phyloP scores from a whole-genome alignment of 2,113 vertebrate genomes.

The Thamnophis sirtalis region DNA sequence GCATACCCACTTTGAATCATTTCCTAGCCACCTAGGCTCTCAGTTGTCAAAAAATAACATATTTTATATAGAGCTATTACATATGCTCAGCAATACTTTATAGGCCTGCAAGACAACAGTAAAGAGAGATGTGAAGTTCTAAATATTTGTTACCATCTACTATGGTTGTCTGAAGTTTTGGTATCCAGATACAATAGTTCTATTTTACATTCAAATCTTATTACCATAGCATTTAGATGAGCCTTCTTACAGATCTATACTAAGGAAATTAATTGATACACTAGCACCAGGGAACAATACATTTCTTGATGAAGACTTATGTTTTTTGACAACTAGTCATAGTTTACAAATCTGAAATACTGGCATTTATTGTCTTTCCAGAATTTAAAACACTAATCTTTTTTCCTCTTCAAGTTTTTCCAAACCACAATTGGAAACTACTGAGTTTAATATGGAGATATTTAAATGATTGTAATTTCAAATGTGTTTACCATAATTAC shows the following conservation, averaged over 20 bases:
- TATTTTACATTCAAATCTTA: not conserved
- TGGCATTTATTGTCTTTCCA: slow-evolving; percentile 13
- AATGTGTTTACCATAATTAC: not conserved
- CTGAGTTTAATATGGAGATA: not conserved
- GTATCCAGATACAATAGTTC: not conserved
- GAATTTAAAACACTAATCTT: slow-evolving; percentile 10
- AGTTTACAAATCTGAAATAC: not conserved
- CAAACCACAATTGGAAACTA: not conserved
- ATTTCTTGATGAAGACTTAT: slow-evolving; percentile 15
- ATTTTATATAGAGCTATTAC: not conserved
- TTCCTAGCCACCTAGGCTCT: not conserved
- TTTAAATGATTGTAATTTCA: not conserved
- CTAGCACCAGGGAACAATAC: slow-evolving; percentile 27
- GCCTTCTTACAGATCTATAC: not conserved
- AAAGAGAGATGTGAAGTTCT: not conserved
- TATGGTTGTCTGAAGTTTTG: not conserved
- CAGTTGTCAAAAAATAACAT: not conserved
- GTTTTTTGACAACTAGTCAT: not conserved
- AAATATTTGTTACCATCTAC: not conserved
- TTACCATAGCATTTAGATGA: not conserved
- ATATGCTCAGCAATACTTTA: not conserved
- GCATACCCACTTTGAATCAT: not conserved
- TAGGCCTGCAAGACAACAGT: not conserved
- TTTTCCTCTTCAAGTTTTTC: not conserved
- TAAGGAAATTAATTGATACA: not conserved